These are phyloP conservation scores for Oscheius sp. DNA, from an alignment of 2,888 invertebrate species.

Conservation along the genomic window DNA sequence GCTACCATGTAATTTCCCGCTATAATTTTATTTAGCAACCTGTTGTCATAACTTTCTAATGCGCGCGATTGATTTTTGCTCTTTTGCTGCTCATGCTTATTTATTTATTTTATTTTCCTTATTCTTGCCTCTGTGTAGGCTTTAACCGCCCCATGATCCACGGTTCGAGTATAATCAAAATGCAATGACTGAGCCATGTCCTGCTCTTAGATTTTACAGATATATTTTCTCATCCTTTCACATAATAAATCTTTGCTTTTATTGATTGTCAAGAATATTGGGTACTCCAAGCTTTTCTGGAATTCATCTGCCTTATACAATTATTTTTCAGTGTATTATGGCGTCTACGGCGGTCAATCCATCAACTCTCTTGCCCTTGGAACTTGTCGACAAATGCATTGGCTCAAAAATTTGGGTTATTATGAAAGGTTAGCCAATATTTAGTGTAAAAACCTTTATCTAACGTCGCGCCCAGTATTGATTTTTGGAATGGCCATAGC, in stretches of 20 bases:
- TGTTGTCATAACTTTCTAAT: background rate
- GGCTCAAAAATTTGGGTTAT: slow-evolving; percentile 98
- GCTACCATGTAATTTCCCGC: slow-evolving; percentile 17
- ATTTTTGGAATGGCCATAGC: too few relatives aligned
- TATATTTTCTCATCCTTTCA: background rate
- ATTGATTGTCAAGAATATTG: background rate
- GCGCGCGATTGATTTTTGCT: too few relatives aligned
- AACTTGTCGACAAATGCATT: slow-evolving; percentile 98
- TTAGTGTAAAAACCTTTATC: too few relatives aligned
- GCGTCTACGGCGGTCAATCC: slow-evolving; percentile 53
- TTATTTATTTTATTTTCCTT: slow-evolving; percentile 3
- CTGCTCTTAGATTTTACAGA: slow-evolving; percentile 1
- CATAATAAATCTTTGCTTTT: slow-evolving; percentile 4
- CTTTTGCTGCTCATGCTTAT: slow-evolving; percentile 1
- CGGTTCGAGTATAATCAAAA: slow-evolving; percentile 19
- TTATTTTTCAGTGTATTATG: slow-evolving; percentile 32
- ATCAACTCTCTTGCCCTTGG: slow-evolving; percentile 77
- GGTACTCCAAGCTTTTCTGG: too few relatives aligned
- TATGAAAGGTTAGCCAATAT: slow-evolving; percentile 81
- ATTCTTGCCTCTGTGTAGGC: slow-evolving; percentile 21
- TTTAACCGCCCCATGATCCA: slow-evolving; percentile 22
- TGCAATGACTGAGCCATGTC: slow-evolving; percentile 24
- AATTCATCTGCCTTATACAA: too few relatives aligned
- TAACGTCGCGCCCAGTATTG: too few relatives aligned
- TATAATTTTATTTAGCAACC: background rate